A percentile compares a stretch with the other conserved stretches of the same genome.
phyloP scores from a whole-genome alignment of 1,140 invertebrate species.

The Sminthurides bifidus region DNA sequence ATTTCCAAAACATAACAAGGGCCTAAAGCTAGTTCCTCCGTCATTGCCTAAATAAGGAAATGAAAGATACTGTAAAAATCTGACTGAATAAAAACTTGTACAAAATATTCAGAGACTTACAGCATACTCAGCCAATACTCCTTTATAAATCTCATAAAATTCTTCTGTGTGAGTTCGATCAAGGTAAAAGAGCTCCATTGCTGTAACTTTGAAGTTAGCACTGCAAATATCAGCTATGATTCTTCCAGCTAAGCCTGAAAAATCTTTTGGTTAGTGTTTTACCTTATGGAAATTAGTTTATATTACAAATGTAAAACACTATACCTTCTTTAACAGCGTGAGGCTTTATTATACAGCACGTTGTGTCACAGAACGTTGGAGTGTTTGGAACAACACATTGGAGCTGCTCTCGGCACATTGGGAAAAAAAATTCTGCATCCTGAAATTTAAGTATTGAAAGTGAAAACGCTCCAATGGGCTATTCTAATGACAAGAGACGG shows the following conservation, averaged over 20 bases:
- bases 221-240: conserved; percentile 63
- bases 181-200: conserved; percentile 64
- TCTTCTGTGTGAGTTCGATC: conserved; percentile 71
- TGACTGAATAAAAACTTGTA: conserved; percentile 2
- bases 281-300: not conserved
- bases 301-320: not conserved
- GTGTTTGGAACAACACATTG: conserved; percentile 10
- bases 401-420: conserved; percentile 35
- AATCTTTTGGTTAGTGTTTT: conserved; percentile 6
- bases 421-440: conserved; percentile 56
- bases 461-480: not conserved
- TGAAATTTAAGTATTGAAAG: conserved; percentile 14
- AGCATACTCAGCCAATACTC: conserved; percentile 69
- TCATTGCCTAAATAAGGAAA: conserved; percentile 50
- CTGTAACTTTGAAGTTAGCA: conserved; percentile 61
- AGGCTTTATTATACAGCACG: conserved; percentile 83
- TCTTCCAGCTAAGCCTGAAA: conserved; percentile 44
- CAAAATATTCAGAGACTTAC: conserved; percentile 38
- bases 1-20: conserved; percentile 78
- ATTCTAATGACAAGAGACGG: not conserved
- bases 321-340: conserved; percentile 64
- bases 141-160: conserved; percentile 87
- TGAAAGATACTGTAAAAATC: conserved; percentile 3
- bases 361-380: conserved; percentile 51
- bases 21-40: conserved; percentile 65